Conservation (phyloP, 2,888 invertebrate genomes). For the Phasia obesa region DNA sequence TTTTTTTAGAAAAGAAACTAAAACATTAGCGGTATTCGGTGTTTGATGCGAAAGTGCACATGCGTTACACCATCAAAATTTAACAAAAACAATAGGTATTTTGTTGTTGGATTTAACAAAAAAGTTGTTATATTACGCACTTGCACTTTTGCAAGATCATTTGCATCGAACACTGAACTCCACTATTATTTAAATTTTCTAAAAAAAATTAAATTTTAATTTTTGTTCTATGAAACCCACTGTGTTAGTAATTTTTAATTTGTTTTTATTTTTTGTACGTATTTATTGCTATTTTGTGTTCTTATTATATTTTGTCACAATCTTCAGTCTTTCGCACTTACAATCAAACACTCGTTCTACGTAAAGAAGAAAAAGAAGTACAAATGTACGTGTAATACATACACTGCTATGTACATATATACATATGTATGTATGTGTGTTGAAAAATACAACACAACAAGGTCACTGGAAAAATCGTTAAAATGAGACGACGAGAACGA, state of each 20-base stretch:
- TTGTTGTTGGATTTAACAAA: too few species aligned
- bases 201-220: not conserved
- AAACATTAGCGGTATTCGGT: too few species aligned
- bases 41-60: too few species aligned
- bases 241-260: not conserved
- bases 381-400: conserved; percentile 23
- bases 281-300: conserved; percentile 17
- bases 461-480: conserved; percentile 83
- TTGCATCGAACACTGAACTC: too few species aligned
- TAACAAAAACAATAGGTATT: too few species aligned
- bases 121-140: too few species aligned
- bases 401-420: too few species aligned
- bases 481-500: conserved; percentile 72
- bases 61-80: too few species aligned
- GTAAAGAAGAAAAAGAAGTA: conserved; percentile 27
- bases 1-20: too few species aligned
- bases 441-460: conserved; percentile 79
- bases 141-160: too few species aligned
- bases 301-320: conserved; percentile 35
- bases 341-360: conserved; percentile 5
- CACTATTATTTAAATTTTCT: too few species aligned
- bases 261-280: not conserved
- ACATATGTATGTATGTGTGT: conserved; percentile 27
- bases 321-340: conserved; percentile 21
- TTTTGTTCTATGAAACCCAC: not conserved